These are phyloP conservation scores for Platycnemis pennipes DNA, from an alignment of 2,888 invertebrate species.

Conservation along the genomic window DNA sequence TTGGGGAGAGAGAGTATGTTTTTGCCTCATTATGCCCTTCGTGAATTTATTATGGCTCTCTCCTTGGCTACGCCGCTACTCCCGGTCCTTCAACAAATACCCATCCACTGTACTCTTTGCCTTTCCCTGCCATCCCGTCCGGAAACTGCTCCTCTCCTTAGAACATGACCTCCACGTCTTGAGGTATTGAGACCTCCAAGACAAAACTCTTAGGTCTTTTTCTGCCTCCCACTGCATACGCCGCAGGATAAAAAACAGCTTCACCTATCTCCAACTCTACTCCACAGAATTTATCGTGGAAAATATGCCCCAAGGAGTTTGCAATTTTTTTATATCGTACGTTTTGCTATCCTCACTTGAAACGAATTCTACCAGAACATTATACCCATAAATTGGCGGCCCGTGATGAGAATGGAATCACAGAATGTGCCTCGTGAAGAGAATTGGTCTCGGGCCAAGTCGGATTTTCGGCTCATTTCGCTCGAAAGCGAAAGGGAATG, in stretches of 20 bases:
- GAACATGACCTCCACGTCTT: background rate
- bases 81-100: slow-evolving; percentile 8
- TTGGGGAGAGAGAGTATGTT: background rate
- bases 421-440: background rate
- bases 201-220: background rate
- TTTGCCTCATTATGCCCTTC: slow-evolving; percentile 16
- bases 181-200: background rate
- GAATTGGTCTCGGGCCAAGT: background rate
- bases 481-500: background rate
- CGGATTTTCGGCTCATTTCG: background rate
- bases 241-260: background rate
- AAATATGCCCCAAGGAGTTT: background rate
- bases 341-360: background rate
- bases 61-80: background rate
- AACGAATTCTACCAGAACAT: background rate
- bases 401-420: background rate
- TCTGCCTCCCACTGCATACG: background rate
- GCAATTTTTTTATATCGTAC: background rate
- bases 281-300: background rate
- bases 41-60: slow-evolving; percentile 22
- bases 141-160: background rate
- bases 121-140: background rate
- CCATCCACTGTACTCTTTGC: background rate
- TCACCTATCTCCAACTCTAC: background rate
- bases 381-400: background rate